Evolutionary conservation across 35 echinoderm and acorn worm genomes (phyloP).

Genomic region (Apostichopus parvimensis): DNA sequence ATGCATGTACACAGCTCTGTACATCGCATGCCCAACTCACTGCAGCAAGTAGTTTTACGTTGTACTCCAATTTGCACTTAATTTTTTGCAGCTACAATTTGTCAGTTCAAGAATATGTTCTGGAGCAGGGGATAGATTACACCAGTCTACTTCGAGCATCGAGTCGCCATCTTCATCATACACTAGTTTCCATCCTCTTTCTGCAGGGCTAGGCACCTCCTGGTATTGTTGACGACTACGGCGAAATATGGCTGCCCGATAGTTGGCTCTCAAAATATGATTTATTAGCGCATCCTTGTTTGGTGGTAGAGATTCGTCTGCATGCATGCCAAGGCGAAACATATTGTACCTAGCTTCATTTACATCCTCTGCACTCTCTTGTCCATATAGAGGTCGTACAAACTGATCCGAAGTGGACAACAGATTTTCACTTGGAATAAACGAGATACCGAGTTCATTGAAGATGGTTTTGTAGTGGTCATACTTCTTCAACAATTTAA

Average conservation of each 20-base stretch:
- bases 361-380: slow-evolving; percentile 4
- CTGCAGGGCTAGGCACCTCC: slow-evolving; percentile 36
- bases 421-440: slow-evolving; percentile 28
- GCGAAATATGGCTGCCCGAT: slow-evolving; percentile 52
- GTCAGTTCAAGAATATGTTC: slow-evolving; percentile 60
- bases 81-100: slow-evolving; percentile 58
- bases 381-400: slow-evolving; percentile 65
- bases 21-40: too few relatives aligned
- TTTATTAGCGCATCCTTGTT: slow-evolving; percentile 67
- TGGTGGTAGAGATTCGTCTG: slow-evolving; percentile 64
- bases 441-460: slow-evolving; percentile 47
- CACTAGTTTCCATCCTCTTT: slow-evolving; percentile 58
- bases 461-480: slow-evolving; percentile 25
- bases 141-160: slow-evolving; percentile 65
- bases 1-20: too few relatives aligned
- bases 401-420: slow-evolving; percentile 49
- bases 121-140: slow-evolving; percentile 52
- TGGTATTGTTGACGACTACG: slow-evolving; percentile 25
- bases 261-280: slow-evolving; percentile 60
- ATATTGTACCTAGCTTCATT: slow-evolving; percentile 59
- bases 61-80: neutral
- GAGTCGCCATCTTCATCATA: neutral
- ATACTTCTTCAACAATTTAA: slow-evolving; percentile 38
- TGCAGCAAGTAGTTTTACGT: too few relatives aligned
- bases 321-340: slow-evolving; percentile 21